A percentile compares a stretch with the other conserved stretches of the same genome.
Evolutionary conservation across 2,113 vertebrate species (phyloP).

Genomic region (Neogobius melanostomus): DNA sequence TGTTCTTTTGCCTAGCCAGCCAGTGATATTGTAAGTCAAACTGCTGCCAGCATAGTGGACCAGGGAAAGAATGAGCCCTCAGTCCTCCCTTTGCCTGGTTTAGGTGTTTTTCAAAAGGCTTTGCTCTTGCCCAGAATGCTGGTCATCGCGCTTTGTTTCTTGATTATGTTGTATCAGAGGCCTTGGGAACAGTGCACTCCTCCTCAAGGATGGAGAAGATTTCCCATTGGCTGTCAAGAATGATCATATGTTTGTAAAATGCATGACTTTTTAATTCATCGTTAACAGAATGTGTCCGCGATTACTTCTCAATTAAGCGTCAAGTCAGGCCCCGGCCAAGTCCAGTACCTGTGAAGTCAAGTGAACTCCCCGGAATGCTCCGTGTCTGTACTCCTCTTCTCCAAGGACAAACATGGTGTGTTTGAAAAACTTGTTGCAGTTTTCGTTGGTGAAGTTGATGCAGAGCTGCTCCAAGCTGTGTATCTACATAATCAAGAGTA

Average conservation of each 20-base stretch:
- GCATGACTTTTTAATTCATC: too few species aligned
- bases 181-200: constrained; percentile 73
- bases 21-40: constrained; percentile 88
- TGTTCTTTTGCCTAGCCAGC: constrained; percentile 94
- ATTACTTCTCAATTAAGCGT: constrained; percentile 86
- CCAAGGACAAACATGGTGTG: constrained; percentile 84
- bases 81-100: constrained; percentile 82
- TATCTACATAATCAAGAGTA: constrained; percentile 64
- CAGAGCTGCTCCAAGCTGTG: constrained; percentile 85
- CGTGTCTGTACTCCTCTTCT: constrained; percentile 88
- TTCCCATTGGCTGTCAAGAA: constrained; percentile 75
- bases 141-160: constrained; percentile 90
- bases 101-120: constrained; percentile 91
- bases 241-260: background rate
- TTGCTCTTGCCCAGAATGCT: constrained; percentile 85
- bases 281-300: too few species aligned
- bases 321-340: constrained; percentile 86
- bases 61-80: constrained; percentile 88
- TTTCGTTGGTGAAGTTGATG: constrained; percentile 88
- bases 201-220: constrained; percentile 79
- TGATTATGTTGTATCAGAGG: constrained; percentile 80
- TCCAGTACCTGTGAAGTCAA: constrained; percentile 92
- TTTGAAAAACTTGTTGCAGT: constrained; percentile 87
- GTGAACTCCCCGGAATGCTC: constrained; percentile 85
- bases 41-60: constrained; percentile 86